Evolutionary conservation across 1,140 invertebrate species (phyloP).

Genomic region (Euwallacea similis): DNA sequence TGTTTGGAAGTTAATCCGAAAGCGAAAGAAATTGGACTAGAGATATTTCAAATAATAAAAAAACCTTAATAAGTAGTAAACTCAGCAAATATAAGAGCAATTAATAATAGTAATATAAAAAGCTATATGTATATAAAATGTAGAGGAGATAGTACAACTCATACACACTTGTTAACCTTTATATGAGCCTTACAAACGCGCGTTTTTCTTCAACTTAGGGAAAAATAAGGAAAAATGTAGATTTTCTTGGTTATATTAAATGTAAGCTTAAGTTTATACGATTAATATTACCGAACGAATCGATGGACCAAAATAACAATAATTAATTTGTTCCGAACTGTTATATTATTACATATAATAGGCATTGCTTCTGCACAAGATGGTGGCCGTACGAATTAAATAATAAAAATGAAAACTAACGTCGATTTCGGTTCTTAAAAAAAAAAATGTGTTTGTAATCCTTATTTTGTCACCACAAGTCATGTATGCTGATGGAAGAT

Average conservation of each 20-base stretch:
- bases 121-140: constrained; percentile 30
- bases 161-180: constrained; percentile 14
- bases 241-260: too few relatives aligned
- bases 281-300: constrained; percentile 20
- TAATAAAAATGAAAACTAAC: constrained; percentile 39
- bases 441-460: constrained; percentile 40
- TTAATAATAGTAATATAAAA: constrained; percentile 24
- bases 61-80: constrained; percentile 17
- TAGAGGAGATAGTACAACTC: constrained; percentile 9
- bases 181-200: constrained; percentile 23
- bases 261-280: constrained; percentile 23
- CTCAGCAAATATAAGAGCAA: constrained; percentile 23
- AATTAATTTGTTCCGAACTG: constrained; percentile 25
- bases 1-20: too few relatives aligned
- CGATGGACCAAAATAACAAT: constrained; percentile 23
- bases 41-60: constrained; percentile 37
- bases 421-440: constrained; percentile 52
- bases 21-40: constrained; percentile 47
- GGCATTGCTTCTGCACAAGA: not conserved
- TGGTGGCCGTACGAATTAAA: too few relatives aligned
- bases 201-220: constrained; percentile 1
- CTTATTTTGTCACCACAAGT: constrained; percentile 46
- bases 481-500: constrained; percentile 45
- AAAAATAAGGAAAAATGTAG: constrained; percentile 9
- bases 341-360: too few relatives aligned